Conservation (phyloP, 2,113 vertebrate genomes). For the Zosterops lateralis region DNA sequence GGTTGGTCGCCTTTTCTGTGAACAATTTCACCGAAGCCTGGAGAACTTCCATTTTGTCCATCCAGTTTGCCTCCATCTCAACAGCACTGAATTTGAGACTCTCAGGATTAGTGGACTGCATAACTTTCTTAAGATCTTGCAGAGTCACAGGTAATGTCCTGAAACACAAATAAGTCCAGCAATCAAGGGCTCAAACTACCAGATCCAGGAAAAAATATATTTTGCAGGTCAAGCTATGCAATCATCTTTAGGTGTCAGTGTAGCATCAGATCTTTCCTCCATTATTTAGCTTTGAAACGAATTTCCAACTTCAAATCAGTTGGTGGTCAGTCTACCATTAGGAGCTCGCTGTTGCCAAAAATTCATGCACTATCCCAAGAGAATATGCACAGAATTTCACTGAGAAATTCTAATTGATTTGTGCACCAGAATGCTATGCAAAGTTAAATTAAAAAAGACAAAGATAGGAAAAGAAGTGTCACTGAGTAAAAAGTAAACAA, state of each 20-base stretch:
- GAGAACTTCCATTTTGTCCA: conserved; percentile 79
- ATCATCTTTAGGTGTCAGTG: not conserved
- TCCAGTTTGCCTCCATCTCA: conserved; percentile 64
- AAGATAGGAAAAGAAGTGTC: not conserved
- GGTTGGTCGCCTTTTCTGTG: conserved; percentile 85
- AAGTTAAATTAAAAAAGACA: not conserved
- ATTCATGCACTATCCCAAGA: not conserved
- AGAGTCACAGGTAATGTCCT: conserved; percentile 86
- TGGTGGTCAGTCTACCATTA: not conserved
- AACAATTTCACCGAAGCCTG: conserved; percentile 83
- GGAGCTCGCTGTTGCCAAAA: not conserved
- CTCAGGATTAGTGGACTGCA: conserved; percentile 80
- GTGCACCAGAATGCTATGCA: not conserved
- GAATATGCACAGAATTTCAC: not conserved
- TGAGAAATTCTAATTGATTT: not conserved
- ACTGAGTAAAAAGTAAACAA: not conserved
- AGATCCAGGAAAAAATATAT: not conserved
- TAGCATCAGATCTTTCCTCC: not conserved
- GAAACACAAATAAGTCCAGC: conserved; percentile 13
- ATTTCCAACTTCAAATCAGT: not conserved
- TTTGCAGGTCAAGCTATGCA: not conserved
- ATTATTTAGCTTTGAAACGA: not conserved
- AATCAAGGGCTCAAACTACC: not conserved
- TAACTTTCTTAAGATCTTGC: conserved; percentile 81
- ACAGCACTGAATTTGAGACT: conserved; percentile 75